These are phyloP conservation scores for Gymnocheta viridis DNA, from an alignment of 2,888 invertebrate species.

Conservation along the genomic window DNA sequence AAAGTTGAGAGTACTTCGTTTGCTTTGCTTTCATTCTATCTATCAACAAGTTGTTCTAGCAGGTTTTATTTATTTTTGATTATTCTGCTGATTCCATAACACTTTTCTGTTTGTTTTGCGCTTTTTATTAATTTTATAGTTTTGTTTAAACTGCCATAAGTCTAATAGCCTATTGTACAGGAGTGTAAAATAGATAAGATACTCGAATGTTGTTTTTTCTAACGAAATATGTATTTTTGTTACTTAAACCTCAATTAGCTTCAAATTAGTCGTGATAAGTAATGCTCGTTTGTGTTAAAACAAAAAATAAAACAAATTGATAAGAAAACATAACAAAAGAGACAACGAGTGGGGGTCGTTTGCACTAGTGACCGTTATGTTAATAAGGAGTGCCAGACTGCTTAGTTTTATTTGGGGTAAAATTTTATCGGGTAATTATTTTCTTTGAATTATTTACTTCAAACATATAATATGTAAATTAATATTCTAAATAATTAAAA, in stretches of 20 bases:
- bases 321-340: constrained; percentile 37
- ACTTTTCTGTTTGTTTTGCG: neutral
- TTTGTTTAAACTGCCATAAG: constrained; percentile 13
- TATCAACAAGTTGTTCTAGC: constrained; percentile 33
- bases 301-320: constrained; percentile 11
- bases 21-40: constrained; percentile 24
- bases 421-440: too few relatives aligned
- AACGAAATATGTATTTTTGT: constrained; percentile 50
- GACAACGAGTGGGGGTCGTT: neutral
- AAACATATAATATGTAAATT: too few relatives aligned
- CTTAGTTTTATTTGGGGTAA: neutral
- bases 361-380: constrained; percentile 30
- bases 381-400: neutral
- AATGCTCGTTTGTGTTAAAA: constrained; percentile 37
- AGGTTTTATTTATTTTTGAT: constrained; percentile 20
- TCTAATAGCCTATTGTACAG: constrained; percentile 28
- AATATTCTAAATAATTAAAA: too few relatives aligned
- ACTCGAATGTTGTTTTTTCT: constrained; percentile 28
- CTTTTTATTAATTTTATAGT: neutral
- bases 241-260: constrained; percentile 55
- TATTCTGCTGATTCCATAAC: constrained; percentile 13
- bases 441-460: too few relatives aligned
- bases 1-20: neutral
- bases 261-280: constrained; percentile 40
- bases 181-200: constrained; percentile 58